Percentiles rank a stretch among this genome's conserved stretches.
These are phyloP conservation scores for Bombus terrestris DNA, from an alignment of 1,140 invertebrate species.

Conservation along the genomic window DNA sequence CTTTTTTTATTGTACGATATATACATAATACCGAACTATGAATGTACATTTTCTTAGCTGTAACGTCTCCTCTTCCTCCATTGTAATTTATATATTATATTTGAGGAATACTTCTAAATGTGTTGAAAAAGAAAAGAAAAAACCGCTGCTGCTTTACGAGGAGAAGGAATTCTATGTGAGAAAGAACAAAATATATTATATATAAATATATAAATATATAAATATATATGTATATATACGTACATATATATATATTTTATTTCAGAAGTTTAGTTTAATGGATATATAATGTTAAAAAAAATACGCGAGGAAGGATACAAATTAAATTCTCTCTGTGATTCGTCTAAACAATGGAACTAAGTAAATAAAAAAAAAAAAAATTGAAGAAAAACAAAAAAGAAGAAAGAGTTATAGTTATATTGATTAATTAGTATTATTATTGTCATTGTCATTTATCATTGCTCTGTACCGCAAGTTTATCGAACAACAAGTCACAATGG, in stretches of 20 bases:
- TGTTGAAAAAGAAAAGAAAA: constrained; percentile 66
- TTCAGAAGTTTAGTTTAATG: constrained; percentile 72
- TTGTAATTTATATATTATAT: constrained; percentile 73
- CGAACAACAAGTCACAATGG: constrained; percentile 51
- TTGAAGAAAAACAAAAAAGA: constrained; percentile 27
- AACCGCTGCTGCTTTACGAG: constrained; percentile 71
- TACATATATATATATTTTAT: constrained; percentile 74
- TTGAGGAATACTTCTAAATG: constrained; percentile 75
- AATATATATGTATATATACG: constrained; percentile 58
- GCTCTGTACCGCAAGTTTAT: constrained; percentile 31
- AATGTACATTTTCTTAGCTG: constrained; percentile 77
- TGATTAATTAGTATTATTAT: constrained; percentile 62
- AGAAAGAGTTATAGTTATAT: constrained; percentile 56
- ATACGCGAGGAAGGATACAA: constrained; percentile 64
- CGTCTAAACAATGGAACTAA: constrained; percentile 66
- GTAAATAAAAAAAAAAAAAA: constrained; percentile 30
- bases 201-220: constrained; percentile 51
- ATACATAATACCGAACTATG: constrained; percentile 72
- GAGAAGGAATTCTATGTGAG: constrained; percentile 65
- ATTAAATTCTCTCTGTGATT: constrained; percentile 76
- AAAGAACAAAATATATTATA: constrained; percentile 59
- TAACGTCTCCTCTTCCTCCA: constrained; percentile 57
- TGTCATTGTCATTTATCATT: constrained; percentile 56
- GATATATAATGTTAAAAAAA: constrained; percentile 56
- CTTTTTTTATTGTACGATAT: constrained; percentile 78